A percentile compares a stretch with the other conserved stretches of the same genome.
Conservation (phyloP, 2,888 invertebrate species). For the Dysmachus trigonus region DNA sequence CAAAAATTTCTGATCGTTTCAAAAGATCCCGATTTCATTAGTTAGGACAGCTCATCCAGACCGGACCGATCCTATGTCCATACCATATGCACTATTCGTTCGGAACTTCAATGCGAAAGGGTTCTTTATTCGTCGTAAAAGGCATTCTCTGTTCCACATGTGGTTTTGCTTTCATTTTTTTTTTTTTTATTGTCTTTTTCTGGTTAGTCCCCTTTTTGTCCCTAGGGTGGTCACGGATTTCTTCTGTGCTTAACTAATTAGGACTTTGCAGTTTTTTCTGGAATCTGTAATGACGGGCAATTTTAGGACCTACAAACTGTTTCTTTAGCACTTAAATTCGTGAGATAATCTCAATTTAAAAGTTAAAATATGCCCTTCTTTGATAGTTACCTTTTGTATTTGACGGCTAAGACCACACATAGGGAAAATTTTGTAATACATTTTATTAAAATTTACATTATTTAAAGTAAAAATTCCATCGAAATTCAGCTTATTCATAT, state of each 20-base stretch:
- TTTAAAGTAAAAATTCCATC: too few relatives aligned
- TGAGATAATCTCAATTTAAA: not conserved
- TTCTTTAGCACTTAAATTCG: not conserved
- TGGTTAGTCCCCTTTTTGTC: not conserved
- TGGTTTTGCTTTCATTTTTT: conserved; percentile 12
- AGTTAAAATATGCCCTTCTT: not conserved
- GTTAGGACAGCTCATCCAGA: not conserved
- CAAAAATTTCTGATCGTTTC: not conserved
- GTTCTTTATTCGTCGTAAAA: conserved; percentile 18
- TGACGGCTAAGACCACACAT: not conserved
- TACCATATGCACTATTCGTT: not conserved
- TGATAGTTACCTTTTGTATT: not conserved
- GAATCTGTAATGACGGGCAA: not conserved
- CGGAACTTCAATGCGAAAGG: conserved; percentile 5
- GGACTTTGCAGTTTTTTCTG: not conserved
- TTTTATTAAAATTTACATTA: too few relatives aligned
- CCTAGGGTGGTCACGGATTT: conserved; percentile 3
- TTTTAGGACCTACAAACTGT: not conserved
- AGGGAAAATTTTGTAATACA: too few relatives aligned
- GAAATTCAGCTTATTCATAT: too few relatives aligned
- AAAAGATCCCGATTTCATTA: conserved; percentile 13
- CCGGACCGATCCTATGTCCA: not conserved
- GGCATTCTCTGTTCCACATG: conserved; percentile 34
- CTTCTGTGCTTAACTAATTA: not conserved
- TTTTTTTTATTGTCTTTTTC: not conserved